Evolutionary conservation across 2,888 invertebrate genomes (phyloP).

Genomic region (Epirrita christyi): DNA sequence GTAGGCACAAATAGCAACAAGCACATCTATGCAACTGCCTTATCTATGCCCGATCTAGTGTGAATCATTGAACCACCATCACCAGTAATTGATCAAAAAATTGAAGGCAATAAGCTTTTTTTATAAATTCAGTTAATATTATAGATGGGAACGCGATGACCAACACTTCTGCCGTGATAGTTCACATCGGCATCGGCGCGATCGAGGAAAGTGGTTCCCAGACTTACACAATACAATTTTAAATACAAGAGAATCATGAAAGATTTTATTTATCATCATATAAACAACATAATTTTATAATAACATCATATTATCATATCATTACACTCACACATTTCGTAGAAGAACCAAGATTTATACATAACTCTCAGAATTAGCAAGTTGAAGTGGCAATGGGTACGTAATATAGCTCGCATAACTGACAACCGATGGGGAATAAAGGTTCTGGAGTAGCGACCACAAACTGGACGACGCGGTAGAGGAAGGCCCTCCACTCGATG

Average conservation of each 20-base stretch:
- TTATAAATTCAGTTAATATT: slow-evolving; percentile 33
- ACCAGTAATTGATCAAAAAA: slow-evolving; percentile 36
- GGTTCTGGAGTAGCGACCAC: no score
- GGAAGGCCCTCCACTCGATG: no score
- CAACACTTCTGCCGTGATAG: slow-evolving; percentile 21
- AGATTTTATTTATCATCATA: no score
- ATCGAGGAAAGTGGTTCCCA: slow-evolving; percentile 26
- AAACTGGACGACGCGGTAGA: no score
- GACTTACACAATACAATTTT: slow-evolving; percentile 23
- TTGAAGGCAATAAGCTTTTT: slow-evolving; percentile 34
- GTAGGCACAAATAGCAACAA: background rate
- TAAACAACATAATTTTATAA: no score
- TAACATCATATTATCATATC: no score
- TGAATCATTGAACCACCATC: slow-evolving; percentile 27
- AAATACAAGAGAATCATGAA: slow-evolving; percentile 5
- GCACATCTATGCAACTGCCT: slow-evolving; percentile 15
- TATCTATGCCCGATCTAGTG: slow-evolving; percentile 25
- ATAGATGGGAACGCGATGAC: slow-evolving; percentile 38
- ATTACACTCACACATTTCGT: no score
- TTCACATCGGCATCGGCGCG: slow-evolving; percentile 29
- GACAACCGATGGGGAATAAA: no score
- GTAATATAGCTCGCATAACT: no score
- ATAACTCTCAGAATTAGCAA: no score
- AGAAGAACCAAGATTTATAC: no score
- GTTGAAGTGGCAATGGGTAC: no score